Conservation (phyloP, 2,797 vertebrate species). For the Megaceryle alcyon region DNA sequence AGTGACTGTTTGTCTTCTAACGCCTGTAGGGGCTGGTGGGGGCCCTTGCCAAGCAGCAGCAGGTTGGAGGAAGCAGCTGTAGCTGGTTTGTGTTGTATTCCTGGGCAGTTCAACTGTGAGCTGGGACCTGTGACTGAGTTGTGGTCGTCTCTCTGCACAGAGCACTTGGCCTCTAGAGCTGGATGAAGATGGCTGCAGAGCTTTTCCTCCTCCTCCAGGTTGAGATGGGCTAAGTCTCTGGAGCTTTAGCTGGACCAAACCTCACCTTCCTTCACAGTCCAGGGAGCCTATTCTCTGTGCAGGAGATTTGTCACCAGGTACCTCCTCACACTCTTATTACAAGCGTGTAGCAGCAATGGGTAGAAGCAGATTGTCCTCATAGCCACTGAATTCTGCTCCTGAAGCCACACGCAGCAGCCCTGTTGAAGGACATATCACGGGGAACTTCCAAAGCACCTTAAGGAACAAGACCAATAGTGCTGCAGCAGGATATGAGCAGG, state of each 20-base stretch:
- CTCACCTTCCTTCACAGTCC: neutral
- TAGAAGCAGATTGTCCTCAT: neutral
- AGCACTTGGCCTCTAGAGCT: neutral
- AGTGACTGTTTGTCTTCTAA: constrained; percentile 71
- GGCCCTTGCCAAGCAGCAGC: neutral
- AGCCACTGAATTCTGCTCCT: neutral
- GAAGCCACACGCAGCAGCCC: accelerated
- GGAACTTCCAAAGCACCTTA: neutral
- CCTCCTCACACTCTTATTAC: neutral
- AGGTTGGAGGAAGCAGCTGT: constrained; percentile 72
- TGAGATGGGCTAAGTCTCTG: neutral
- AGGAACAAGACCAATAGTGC: accelerated
- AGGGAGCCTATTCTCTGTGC: neutral
- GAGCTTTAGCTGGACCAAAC: neutral
- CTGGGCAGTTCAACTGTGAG: constrained; percentile 57
- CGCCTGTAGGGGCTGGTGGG: neutral
- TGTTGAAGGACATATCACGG: neutral
- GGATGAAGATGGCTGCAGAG: neutral
- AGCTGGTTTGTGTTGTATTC: neutral
- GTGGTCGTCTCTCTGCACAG: neutral
- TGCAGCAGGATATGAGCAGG: neutral
- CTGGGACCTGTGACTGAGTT: neutral
- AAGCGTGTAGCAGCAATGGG: accelerated
- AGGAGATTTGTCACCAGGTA: neutral
- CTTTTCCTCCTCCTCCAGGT: neutral